Evolutionary conservation across 1,140 invertebrate genomes (phyloP), one percentile per base, ranked within the genome.

Genomic region (Theocolax elegans): DNA sequence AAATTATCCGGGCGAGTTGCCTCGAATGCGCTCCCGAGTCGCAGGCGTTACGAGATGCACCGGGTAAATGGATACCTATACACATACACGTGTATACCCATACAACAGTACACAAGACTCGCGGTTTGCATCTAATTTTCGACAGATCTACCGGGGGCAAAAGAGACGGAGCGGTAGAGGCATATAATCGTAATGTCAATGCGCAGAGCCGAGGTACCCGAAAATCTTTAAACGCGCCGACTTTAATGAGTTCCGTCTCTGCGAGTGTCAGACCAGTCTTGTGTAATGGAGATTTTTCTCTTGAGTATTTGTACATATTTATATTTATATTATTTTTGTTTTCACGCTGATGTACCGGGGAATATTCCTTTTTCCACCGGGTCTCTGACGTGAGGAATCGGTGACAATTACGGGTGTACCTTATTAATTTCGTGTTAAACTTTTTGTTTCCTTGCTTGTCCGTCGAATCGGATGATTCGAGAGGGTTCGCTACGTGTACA

Each of bases 1-100:
- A 82, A 82, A 82, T 83, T 82, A 82, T 82, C 78, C 79, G 79
- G 80, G 79, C 77, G 80, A 83, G 76, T 81, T 80, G 80, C 65
- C 72, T 80, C 75, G 74, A 77, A 75, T 79, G 72, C 4, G 10
- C 73, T 73, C 72, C 71, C 74, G 65, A 68, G 70, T 63, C 35
- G 42, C 42, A 63, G 48, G 62, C 35, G 48, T 63, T 42, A 48
- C 40, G 48, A n/a, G 48, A 70, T 63, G 59, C 44, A 53, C 60
- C 42, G 69, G 42, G 54, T 64, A 64, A 58, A 46, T 66, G 74
- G 56, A 58, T 65, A 67, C 66, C 29, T 21, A 23, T 59, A 56
- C 59, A n/a, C n/a, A n/a, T 58, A 46, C 54, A 23, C 10, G 10
- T 35, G 25, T 46, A 56, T 27, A 31, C 54, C 35, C 31, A 19